A percentile compares a stretch with the other conserved stretches of the same genome.
Evolutionary conservation across 2,888 invertebrate species (phyloP).

Genomic region (Cactoblastis cactorum): DNA sequence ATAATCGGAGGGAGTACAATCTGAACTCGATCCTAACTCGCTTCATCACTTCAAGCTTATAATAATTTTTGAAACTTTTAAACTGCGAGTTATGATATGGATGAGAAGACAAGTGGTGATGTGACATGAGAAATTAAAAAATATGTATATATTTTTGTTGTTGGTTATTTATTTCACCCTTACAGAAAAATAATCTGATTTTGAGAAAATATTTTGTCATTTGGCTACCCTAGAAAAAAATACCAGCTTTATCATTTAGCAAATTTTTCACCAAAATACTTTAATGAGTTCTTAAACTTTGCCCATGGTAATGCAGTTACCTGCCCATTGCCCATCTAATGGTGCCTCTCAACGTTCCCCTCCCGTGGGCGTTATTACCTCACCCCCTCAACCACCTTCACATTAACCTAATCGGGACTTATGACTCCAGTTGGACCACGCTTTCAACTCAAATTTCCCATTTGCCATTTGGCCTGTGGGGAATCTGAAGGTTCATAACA

Average conservation of each 20-base stretch:
- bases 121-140: too few species aligned
- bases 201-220: too few species aligned
- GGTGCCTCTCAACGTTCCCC: conserved; percentile 27
- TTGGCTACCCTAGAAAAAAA: too few species aligned
- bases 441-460: conserved; percentile 27
- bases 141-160: too few species aligned
- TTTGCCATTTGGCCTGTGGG: conserved; percentile 6
- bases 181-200: too few species aligned
- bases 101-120: too few species aligned
- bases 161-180: too few species aligned
- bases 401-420: conserved; percentile 56
- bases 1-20: neutral
- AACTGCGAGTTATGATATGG: too few species aligned
- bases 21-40: conserved; percentile 2
- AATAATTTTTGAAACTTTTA: too few species aligned
- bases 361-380: conserved; percentile 29
- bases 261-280: too few species aligned
- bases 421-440: conserved; percentile 32
- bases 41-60: too few species aligned
- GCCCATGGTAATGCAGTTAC: conserved; percentile 24
- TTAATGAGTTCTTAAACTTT: neutral
- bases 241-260: too few species aligned
- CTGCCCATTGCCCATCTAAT: conserved; percentile 45
- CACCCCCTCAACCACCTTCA: conserved; percentile 31
- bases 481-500: conserved; percentile 9